Base-by-base conservation (phyloP, 2,797 vertebrate genomes). In the Glossophaga mutica region DNA sequence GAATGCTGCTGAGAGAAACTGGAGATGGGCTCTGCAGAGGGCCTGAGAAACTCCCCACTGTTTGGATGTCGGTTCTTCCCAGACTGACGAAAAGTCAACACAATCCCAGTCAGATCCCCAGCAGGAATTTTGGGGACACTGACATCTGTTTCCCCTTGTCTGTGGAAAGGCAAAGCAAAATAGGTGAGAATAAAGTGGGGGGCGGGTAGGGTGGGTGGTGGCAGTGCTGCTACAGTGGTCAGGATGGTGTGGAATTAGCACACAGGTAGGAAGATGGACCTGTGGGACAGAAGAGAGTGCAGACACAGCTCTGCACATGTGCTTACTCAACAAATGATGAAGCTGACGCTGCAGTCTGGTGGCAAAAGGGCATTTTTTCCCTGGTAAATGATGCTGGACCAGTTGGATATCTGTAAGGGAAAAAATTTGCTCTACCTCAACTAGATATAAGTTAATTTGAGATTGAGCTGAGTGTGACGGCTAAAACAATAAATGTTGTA, bases 141-240 rank as follows among this genome's bases (percentile, higher is more conserved):
- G 48, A 42, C 14, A 16, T 32, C 65, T 78, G 12, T 73, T 84
- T 79, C 4, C 44, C 79, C 50, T n/a, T 21, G 57, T 10, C 22
- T 65, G 19, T 7, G 18, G 70, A 89, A 79, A 70, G 44, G 34
- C 42, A 37, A 59, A 44, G 84, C 22, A n/a, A 48, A 29, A 34
- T 12, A 10, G 52, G 50, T 0, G 2, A 57, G 24, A n/a, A 42
- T 67, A 62, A 32, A 83, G 81, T 14, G 29, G 42, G 46, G 6
- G 6, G 24, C 34, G 39, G 4, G 8, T 5, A 2, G 42, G 9
- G 5, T 34, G 39, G 4, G 8, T 5, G 1, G 42, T 6, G 5
- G 44, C 44, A 7, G 21, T 21, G 15, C 42, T 44, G 34, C 67
- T 46, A 1, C 11, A 34, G 44, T 22, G 22, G 9, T n/a, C 15